Base-by-base conservation (phyloP, 2,797 vertebrate species). In the Myotis findleyi region DNA sequence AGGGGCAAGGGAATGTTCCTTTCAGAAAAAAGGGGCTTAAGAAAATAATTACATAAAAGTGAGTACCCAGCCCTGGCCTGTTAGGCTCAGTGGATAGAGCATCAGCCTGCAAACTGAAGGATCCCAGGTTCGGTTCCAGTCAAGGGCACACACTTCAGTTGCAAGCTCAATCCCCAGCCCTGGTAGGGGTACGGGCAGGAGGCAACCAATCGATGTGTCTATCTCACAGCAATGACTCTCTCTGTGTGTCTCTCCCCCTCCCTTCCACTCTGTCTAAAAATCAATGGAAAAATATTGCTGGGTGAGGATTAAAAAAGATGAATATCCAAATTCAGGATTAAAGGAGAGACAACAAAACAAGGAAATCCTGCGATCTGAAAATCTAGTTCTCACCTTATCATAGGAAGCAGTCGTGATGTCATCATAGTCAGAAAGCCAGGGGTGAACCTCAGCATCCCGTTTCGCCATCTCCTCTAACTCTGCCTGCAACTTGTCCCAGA, bases 401-500 rank as follows among this genome's bases (percentile, higher is more conserved):
- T 99, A 99, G 4, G 99, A 99, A 38, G 98, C 98, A 82, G 98
- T 98, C 41, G 98, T 98, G 88, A 99, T 98, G 96, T 99, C 99
- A 93, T 99, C 99, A 25, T 99, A 99, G 97, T 99, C 99, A 1
- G 99, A 99, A 88, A 99, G 99, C 99, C 99, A 99, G n/a, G 99
- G 99, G 95, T 99, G 99, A 88, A 99, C 99, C 97, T 99, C 99
- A 27, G 99, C 99, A 16, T 99, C 99, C 97, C 99, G 98, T 97
- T 99, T 99, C 0, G 99, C 99, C 99, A 99, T 99, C 98, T 99
- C 99, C 98, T 99, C 99, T 99, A 99, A 99, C 97, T 99, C 99
- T 97, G 99, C 99, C 98, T 99, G 99, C 96, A 99, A 99, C 98
- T 99, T 99, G 98, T 99, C 99, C 99, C 99, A 99, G 98, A 99